Evolutionary conservation across 2,797 vertebrate species (phyloP).

Genomic region (Crocidura indochinensis): DNA sequence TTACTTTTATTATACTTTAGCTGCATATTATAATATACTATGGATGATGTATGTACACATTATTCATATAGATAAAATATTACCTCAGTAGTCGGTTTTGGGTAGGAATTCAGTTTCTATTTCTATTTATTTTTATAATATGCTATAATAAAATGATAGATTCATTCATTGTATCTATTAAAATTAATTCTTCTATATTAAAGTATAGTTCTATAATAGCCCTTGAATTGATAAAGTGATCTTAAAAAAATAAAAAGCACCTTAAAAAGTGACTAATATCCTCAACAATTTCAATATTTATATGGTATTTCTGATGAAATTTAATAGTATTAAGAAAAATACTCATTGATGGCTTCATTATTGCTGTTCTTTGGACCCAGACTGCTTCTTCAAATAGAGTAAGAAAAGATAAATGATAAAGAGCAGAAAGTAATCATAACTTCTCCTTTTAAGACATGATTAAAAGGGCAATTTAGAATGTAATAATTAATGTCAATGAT

Average conservation of each 20-base stretch:
- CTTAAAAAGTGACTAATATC: conserved; percentile 28
- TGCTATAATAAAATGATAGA: not conserved
- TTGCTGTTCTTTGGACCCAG: conserved; percentile 48
- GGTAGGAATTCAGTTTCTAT: not conserved
- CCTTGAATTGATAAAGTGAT: conserved; percentile 46
- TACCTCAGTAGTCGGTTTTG: not conserved
- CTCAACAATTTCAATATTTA: conserved; percentile 63
- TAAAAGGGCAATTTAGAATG: conserved; percentile 78
- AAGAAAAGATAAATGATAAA: conserved; percentile 67
- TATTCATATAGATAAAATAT: too few species aligned
- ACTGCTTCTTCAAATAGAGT: conserved; percentile 57
- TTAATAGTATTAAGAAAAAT: conserved; percentile 64
- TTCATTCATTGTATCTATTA: not conserved
- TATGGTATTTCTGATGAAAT: conserved; percentile 30
- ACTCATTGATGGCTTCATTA: conserved; percentile 58
- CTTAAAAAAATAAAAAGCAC: not conserved
- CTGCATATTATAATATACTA: too few species aligned
- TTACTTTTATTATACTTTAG: not conserved
- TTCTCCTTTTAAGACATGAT: conserved; percentile 73
- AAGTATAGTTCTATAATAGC: not conserved
- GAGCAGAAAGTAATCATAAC: conserved; percentile 71
- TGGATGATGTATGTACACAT: too few species aligned
- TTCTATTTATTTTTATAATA: not conserved
- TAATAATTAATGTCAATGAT: conserved; percentile 79
- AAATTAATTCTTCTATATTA: conserved; percentile 11